A percentile compares a stretch with the other conserved stretches of the same genome.
These are phyloP conservation scores for Euphonia xanthogaster DNA, from an alignment of 2,797 vertebrate genomes.

Conservation along the genomic window DNA sequence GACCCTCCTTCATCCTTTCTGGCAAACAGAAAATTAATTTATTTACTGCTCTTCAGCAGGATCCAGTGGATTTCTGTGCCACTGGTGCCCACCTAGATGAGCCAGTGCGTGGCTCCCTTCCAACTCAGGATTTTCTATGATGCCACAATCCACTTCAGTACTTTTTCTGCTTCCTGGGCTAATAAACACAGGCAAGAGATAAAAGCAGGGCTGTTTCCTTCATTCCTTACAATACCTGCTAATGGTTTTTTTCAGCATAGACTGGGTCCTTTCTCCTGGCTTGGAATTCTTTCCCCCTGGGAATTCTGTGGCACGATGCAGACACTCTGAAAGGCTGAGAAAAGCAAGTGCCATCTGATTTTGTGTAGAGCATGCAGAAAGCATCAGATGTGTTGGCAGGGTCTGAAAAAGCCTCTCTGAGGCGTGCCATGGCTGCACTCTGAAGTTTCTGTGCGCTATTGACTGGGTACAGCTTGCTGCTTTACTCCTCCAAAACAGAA, in stretches of 20 bases:
- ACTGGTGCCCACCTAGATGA: background rate
- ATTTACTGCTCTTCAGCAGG: background rate
- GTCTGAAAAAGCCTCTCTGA: background rate
- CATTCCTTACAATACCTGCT: background rate
- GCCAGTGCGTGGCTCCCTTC: background rate
- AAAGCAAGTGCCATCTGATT: background rate
- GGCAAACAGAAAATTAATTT: background rate
- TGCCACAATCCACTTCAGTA: background rate
- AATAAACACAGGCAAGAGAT: background rate
- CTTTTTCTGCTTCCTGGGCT: background rate
- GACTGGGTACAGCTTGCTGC: background rate
- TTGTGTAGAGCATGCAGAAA: background rate
- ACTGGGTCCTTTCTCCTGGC: background rate
- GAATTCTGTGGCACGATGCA: background rate
- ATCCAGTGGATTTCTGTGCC: background rate
- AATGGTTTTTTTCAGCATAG: background rate
- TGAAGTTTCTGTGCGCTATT: background rate
- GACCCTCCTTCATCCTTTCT: background rate
- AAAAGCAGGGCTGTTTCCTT: background rate
- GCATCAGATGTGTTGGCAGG: background rate
- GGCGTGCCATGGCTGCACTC: background rate
- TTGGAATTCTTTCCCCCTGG: background rate
- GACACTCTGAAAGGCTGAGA: background rate
- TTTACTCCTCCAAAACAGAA: background rate
- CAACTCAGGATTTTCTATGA: background rate